A percentile compares a stretch with the other conserved stretches of the same genome.
phyloP scores from a whole-genome alignment of 1,140 invertebrate species.

The Latrodectus geometricus region DNA sequence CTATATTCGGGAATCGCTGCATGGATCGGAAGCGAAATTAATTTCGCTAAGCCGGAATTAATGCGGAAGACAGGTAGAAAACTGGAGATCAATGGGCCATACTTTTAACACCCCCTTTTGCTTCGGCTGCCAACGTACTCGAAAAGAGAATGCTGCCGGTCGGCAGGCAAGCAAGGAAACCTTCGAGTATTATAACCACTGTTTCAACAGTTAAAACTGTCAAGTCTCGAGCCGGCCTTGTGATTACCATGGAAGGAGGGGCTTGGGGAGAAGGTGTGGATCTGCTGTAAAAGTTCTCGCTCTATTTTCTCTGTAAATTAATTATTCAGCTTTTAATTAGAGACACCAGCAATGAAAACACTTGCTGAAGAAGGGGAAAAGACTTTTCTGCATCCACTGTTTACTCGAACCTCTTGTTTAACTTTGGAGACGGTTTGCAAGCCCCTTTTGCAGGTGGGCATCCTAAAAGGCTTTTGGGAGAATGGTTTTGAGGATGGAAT shows the following conservation, averaged over 20 bases:
- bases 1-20: background rate
- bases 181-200: slow-evolving; percentile 50
- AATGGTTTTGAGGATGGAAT: slow-evolving; percentile 1
- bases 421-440: slow-evolving; percentile 43
- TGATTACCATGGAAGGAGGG: slow-evolving; percentile 13
- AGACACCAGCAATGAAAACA: slow-evolving; percentile 55
- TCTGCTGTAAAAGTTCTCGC: slow-evolving; percentile 50
- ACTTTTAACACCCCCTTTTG: background rate
- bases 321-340: slow-evolving; percentile 59
- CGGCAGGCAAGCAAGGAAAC: background rate
- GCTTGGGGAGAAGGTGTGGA: background rate
- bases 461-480: slow-evolving; percentile 8
- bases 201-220: slow-evolving; percentile 59
- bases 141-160: too few species aligned
- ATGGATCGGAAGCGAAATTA: slow-evolving; percentile 28
- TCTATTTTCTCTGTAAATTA: slow-evolving; percentile 61
- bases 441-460: slow-evolving; percentile 19
- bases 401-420: slow-evolving; percentile 52
- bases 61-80: slow-evolving; percentile 33
- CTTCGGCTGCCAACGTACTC: slow-evolving; percentile 1
- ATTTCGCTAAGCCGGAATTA: slow-evolving; percentile 56
- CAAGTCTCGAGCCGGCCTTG: slow-evolving; percentile 36
- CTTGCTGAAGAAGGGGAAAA: slow-evolving; percentile 45
- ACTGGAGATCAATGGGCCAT: slow-evolving; percentile 37
- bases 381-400: slow-evolving; percentile 58